phyloP scores from a whole-genome alignment of 2,888 invertebrate species.

The Trachelus tabidus region DNA sequence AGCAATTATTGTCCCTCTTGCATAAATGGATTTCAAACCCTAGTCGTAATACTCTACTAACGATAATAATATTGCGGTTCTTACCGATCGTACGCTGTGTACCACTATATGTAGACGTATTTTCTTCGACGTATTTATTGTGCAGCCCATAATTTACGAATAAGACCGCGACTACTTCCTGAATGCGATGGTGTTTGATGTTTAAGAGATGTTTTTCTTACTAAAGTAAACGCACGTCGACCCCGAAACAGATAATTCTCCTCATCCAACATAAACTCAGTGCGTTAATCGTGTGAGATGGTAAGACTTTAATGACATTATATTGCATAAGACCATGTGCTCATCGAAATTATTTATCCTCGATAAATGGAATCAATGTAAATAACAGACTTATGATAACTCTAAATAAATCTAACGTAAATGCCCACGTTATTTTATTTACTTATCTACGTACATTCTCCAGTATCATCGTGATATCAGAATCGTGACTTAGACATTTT shows the following conservation, averaged over 20 bases:
- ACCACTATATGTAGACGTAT: neutral
- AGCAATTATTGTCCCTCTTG: neutral
- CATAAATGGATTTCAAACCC: neutral
- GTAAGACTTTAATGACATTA: neutral
- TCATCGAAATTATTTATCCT: conserved; percentile 29
- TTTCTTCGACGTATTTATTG: neutral
- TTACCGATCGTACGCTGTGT: neutral
- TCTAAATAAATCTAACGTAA: conserved; percentile 24
- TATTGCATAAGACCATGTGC: conserved; percentile 5
- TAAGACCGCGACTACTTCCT: neutral
- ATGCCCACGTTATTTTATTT: neutral
- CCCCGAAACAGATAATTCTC: neutral
- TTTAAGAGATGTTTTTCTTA: neutral
- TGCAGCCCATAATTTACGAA: neutral
- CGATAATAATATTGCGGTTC: neutral
- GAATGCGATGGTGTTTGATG: neutral
- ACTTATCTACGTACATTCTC: neutral
- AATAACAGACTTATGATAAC: conserved; percentile 28
- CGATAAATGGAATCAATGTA: conserved; percentile 45
- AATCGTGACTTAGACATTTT: neutral
- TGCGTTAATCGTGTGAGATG: neutral
- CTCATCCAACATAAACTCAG: neutral
- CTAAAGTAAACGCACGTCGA: neutral
- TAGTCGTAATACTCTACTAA: neutral
- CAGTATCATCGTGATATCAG: neutral